phyloP scores from a whole-genome alignment of 1,140 invertebrate genomes.

The Caenorhabditis inopinata region DNA sequence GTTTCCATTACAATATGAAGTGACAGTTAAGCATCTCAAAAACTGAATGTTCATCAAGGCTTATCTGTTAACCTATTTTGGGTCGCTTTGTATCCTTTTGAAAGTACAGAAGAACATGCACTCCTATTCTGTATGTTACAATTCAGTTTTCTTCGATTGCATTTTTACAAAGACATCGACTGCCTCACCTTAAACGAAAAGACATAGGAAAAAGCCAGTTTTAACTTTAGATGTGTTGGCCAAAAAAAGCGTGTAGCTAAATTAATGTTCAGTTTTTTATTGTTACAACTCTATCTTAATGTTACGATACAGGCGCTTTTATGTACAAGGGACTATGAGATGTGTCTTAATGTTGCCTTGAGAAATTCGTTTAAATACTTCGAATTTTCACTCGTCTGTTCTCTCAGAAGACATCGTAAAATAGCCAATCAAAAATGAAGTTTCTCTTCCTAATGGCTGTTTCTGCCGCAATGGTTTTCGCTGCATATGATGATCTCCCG shows the following conservation, averaged over 20 bases:
- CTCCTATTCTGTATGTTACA: too few species aligned
- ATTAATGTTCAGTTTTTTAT: conserved; percentile 19
- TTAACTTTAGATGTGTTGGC: not conserved
- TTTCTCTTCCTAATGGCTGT: not conserved
- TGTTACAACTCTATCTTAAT: conserved; percentile 5
- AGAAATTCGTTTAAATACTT: conserved; percentile 11
- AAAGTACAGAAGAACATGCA: too few species aligned
- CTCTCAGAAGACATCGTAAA: conserved; percentile 8
- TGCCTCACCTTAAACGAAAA: not conserved
- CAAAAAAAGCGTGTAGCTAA: conserved; percentile 4
- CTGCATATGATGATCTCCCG: conserved; percentile 17
- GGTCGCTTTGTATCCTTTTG: not conserved
- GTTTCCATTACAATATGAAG: too few species aligned
- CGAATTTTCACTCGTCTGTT: not conserved
- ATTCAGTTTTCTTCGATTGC: too few species aligned
- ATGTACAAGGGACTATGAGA: not conserved
- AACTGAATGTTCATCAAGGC: not conserved
- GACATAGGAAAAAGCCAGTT: conserved; percentile 2
- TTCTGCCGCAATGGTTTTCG: not conserved
- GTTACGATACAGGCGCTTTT: not conserved
- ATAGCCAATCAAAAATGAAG: not conserved
- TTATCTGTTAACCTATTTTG: not conserved
- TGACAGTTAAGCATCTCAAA: too few species aligned
- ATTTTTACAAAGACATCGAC: too few species aligned
- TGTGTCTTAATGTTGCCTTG: conserved; percentile 4